phyloP scores from a whole-genome alignment of 2,888 invertebrate species.

The Hymenopus coronatus region DNA sequence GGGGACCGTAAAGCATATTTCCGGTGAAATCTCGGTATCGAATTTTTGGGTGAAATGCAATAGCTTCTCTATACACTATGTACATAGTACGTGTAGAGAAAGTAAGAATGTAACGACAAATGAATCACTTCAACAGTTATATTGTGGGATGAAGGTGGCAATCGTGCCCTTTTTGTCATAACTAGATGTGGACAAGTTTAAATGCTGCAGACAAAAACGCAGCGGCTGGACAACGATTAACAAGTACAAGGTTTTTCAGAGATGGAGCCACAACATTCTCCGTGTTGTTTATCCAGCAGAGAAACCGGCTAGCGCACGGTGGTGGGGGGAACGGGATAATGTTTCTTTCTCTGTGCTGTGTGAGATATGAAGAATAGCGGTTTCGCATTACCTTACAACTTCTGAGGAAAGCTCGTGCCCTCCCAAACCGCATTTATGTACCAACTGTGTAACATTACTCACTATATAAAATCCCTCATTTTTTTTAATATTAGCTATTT shows the following conservation, averaged over 20 bases:
- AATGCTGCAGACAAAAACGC: neutral
- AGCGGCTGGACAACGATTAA: neutral
- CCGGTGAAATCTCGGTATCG: no score
- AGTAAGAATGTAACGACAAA: no score
- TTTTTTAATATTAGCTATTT: no score
- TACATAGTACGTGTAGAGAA: no score
- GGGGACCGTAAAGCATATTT: no score
- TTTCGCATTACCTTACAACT: neutral
- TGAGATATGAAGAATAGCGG: neutral
- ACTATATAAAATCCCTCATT: no score
- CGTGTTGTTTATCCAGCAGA: neutral
- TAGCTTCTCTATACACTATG: no score
- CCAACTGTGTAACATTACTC: no score
- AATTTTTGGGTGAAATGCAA: no score
- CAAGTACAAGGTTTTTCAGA: neutral
- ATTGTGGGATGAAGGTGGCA: neutral
- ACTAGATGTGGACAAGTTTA: neutral
- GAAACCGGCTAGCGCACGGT: neutral
- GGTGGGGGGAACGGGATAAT: neutral
- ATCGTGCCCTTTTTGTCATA: neutral
- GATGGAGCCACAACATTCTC: neutral
- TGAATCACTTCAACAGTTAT: neutral
- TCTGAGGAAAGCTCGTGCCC: neutral
- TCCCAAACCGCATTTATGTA: neutral
- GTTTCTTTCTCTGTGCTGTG: neutral